phyloP scores from a whole-genome alignment of 2,888 invertebrate genomes.

The Clistopyga incitator region DNA sequence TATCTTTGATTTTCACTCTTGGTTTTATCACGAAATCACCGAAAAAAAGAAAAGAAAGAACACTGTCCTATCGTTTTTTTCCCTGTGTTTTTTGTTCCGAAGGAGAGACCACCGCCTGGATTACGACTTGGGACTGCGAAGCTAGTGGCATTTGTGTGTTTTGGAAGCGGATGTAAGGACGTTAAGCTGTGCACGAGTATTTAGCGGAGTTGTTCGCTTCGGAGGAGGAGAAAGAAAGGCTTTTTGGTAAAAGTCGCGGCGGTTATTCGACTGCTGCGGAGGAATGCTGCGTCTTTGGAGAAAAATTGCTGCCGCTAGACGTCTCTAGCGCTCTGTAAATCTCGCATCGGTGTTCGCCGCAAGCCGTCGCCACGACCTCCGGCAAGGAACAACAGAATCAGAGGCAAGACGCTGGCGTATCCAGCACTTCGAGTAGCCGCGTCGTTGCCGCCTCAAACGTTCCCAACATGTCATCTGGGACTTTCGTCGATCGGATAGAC shows the following conservation, averaged over 20 bases:
- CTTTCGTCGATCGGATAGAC: slow-evolving; percentile 99
- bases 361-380: slow-evolving; percentile 48
- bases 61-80: background rate
- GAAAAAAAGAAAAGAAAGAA: background rate
- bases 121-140: background rate
- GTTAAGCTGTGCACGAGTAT: no score
- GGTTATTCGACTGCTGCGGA: no score
- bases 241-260: no score
- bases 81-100: slow-evolving; percentile 33
- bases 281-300: slow-evolving; percentile 65
- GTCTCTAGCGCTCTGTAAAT: slow-evolving; percentile 40
- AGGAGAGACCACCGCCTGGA: slow-evolving; percentile 32
- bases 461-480: slow-evolving; percentile 88
- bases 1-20: no score
- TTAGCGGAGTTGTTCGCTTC: background rate
- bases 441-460: slow-evolving; percentile 67
- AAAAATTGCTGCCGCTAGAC: slow-evolving; percentile 42
- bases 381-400: slow-evolving; percentile 49
- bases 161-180: background rate
- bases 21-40: background rate
- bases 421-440: slow-evolving; percentile 65
- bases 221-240: no score
- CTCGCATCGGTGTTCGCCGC: background rate
- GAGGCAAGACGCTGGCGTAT: slow-evolving; percentile 69
- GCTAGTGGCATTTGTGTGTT: background rate